A percentile compares a stretch with the other conserved stretches of the same genome.
phyloP scores from a whole-genome alignment of 1,140 invertebrate species.

The Hydropsyche tenuis region DNA sequence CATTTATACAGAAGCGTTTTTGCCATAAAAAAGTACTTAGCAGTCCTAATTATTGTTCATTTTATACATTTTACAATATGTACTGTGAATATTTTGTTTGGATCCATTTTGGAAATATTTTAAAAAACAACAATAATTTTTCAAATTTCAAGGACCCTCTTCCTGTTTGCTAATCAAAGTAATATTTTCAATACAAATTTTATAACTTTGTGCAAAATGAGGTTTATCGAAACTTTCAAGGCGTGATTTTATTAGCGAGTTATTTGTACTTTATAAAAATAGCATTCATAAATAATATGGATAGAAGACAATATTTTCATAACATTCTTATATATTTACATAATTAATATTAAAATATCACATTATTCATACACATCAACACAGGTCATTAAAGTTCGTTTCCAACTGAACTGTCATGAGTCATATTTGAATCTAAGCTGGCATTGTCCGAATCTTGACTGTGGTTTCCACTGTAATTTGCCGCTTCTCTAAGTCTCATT shows the following conservation, averaged over 20 bases:
- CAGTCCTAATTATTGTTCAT: slow-evolving; percentile 27
- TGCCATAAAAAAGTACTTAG: slow-evolving; percentile 12
- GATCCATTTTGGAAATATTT: neutral
- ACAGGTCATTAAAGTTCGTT: slow-evolving; percentile 55
- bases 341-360: slow-evolving; percentile 16
- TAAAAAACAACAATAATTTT: neutral
- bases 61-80: slow-evolving; percentile 9
- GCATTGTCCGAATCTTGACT: slow-evolving; percentile 85
- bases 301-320: neutral
- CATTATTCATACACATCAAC: slow-evolving; percentile 2
- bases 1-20: slow-evolving; percentile 31
- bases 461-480: slow-evolving; percentile 86
- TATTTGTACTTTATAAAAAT: slow-evolving; percentile 20
- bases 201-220: slow-evolving; percentile 5
- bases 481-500: slow-evolving; percentile 92
- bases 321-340: slow-evolving; percentile 27
- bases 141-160: neutral
- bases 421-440: slow-evolving; percentile 76
- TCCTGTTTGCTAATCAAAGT: neutral
- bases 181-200: neutral
- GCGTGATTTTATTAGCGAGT: slow-evolving; percentile 1
- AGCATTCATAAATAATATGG: slow-evolving; percentile 1
- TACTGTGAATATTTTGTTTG: neutral
- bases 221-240: neutral
- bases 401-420: slow-evolving; percentile 69